Percentiles rank a stretch among this genome's conserved stretches.
These are phyloP conservation scores for Lethenteron reissneri DNA, from an alignment of 2,113 vertebrate genomes.

Conservation along the genomic window DNA sequence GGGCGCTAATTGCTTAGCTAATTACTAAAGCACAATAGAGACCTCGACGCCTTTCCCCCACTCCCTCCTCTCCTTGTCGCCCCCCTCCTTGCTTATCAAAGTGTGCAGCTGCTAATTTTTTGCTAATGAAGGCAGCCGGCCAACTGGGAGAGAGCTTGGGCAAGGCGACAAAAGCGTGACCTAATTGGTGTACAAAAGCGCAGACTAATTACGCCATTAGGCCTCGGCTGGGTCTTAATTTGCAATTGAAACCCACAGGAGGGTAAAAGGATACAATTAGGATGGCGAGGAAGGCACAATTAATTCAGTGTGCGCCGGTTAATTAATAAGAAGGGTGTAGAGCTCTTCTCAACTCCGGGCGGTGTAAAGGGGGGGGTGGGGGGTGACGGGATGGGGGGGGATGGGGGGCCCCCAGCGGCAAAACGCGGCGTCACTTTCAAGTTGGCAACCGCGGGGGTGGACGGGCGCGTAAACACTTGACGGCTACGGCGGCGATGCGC, in stretches of 20 bases:
- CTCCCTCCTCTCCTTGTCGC: slow-evolving; percentile 1
- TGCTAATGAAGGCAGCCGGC: slow-evolving; percentile 2
- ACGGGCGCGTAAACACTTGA: too few species aligned
- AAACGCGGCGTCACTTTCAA: too few species aligned
- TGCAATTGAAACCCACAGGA: not conserved
- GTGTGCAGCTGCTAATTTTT: slow-evolving; percentile 5
- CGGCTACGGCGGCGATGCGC: too few species aligned
- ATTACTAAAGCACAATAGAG: slow-evolving; percentile 5
- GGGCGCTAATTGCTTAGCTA: slow-evolving; percentile 1
- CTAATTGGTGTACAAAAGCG: slow-evolving; percentile 6
- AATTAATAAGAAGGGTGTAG: not conserved
- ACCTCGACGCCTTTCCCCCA: not conserved
- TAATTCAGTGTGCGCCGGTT: not conserved
- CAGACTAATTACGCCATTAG: not conserved
- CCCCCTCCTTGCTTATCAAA: slow-evolving; percentile 4
- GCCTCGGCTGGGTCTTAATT: not conserved
- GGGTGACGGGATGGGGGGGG: too few species aligned
- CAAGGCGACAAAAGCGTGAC: too few species aligned
- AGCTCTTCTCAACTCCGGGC: too few species aligned
- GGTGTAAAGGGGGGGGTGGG: too few species aligned
- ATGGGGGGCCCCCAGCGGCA: too few species aligned
- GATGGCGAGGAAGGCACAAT: slow-evolving; percentile 3
- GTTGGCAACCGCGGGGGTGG: too few species aligned
- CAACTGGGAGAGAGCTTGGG: not conserved
- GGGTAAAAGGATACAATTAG: slow-evolving; percentile 6